Conservation (phyloP, 2,797 vertebrate genomes). For the Phrynocephalus vlangalii region DNA sequence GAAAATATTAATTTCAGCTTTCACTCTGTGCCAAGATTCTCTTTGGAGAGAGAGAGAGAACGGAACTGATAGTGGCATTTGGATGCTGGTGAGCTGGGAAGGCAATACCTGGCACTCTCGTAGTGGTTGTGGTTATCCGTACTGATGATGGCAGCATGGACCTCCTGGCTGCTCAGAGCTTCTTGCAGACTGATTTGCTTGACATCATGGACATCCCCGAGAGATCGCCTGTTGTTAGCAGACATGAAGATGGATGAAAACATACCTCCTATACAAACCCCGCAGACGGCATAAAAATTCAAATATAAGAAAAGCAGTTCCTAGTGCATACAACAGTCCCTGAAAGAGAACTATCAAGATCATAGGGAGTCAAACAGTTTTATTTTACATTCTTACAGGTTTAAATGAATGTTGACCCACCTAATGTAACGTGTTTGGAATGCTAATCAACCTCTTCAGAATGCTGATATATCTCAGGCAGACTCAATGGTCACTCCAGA, state of each 20-base stretch:
- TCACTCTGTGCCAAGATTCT: not conserved
- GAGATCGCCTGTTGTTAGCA: slow-evolving; percentile 79
- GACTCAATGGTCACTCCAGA: not conserved
- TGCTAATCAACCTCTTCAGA: not conserved
- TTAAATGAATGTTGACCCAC: not conserved
- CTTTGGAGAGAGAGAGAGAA: not conserved
- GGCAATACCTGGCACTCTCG: slow-evolving; percentile 83
- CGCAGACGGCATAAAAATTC: not conserved
- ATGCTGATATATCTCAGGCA: not conserved
- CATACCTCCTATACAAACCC: not conserved
- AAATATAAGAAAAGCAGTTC: not conserved
- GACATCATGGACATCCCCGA: slow-evolving; percentile 81
- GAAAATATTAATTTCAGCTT: not conserved
- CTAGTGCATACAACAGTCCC: not conserved
- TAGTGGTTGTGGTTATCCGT: slow-evolving; percentile 90
- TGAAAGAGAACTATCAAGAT: not conserved
- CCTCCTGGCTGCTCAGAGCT: slow-evolving; percentile 81
- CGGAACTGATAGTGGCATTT: not conserved
- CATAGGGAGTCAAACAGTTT: not conserved
- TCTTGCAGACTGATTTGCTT: slow-evolving; percentile 86
- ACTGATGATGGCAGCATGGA: slow-evolving; percentile 89
- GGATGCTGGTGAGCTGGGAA: not conserved
- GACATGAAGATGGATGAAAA: slow-evolving; percentile 44
- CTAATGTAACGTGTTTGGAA: not conserved
- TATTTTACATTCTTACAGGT: not conserved